phyloP scores from a whole-genome alignment of 2,888 invertebrate species.

The Deilephila porcellus region DNA sequence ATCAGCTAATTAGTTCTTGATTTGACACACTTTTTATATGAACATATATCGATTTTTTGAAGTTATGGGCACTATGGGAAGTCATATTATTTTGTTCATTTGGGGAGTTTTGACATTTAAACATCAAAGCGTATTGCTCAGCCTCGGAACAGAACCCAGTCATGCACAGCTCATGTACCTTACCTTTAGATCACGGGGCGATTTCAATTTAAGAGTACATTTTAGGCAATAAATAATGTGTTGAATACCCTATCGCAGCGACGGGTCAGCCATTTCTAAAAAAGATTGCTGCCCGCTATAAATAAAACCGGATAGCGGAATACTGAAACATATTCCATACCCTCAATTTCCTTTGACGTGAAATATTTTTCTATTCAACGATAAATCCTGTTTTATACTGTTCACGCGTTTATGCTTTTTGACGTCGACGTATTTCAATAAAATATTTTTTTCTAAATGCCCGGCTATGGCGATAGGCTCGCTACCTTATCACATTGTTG shows the following conservation, averaged over 20 bases:
- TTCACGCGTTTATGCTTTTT: not conserved
- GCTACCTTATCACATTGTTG: too few species aligned
- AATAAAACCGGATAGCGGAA: not conserved
- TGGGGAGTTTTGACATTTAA: not conserved
- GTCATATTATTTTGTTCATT: too few species aligned
- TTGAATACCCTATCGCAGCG: not conserved
- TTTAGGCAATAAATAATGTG: not conserved
- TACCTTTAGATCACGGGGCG: too few species aligned
- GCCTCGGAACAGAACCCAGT: not conserved
- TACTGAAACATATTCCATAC: not conserved
- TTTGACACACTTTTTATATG: too few species aligned
- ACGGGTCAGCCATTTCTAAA: not conserved
- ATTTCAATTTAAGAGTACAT: not conserved
- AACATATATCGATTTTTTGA: too few species aligned
- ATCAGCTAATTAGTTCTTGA: too few species aligned
- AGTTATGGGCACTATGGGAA: too few species aligned
- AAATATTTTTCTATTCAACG: constrained; percentile 11
- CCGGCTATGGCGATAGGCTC: too few species aligned
- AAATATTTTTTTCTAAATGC: not conserved
- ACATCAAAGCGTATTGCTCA: not conserved
- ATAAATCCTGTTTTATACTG: constrained; percentile 7
- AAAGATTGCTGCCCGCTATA: not conserved
- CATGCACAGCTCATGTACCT: too few species aligned
- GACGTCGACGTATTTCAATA: not conserved
- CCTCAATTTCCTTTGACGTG: constrained; percentile 10